Evolutionary conservation across 2,797 vertebrate species (phyloP), one percentile per base, ranked within the genome.

Genomic region (Malurus leucopterus): DNA sequence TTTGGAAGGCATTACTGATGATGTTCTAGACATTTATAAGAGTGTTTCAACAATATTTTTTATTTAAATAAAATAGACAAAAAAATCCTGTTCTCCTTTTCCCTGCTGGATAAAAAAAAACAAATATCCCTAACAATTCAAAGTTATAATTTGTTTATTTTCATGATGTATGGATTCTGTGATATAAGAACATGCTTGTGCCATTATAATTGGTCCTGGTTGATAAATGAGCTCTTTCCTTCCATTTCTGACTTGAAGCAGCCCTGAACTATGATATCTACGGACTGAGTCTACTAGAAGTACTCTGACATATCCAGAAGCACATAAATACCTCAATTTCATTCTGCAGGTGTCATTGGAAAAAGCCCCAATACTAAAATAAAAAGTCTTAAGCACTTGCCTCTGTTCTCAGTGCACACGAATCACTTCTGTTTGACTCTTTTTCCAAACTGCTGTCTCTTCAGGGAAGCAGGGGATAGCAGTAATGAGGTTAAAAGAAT

Each of bases 401-500:
- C 32, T 91, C 41, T 86, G 1, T 82, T 83, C 30, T 62, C 41
- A 51, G n/a, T 29, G 59, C 53, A 61, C 55, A 36, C 0, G 0
- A 74, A 86, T 77, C n/a, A 32, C 54, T 89, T 81, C 41, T 70
- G 18, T 70, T 73, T 53, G 49, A 67, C 27, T 81, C 50, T 69
- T 73, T 43, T 77, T 34, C n/a, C 44, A 34, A 71, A 27, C 54
- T 77, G 22, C 49, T 88, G 18, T 61, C 76, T 88, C 20, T 51
- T 55, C 70, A 88, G 81, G 72, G 51, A 85, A 89, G 63, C 43
- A 70, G 64, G 23, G 44, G 24, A 68, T 32, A 82, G 44, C 67
- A 79, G 21, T 71, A 84, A 86, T 63, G 72, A 91, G 75, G 47
- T 74, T 84, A 40, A 91, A 93, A 76, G 53, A 89, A 76, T 29